A percentile compares a stretch with the other conserved stretches of the same genome.
Conservation (phyloP, 2,113 vertebrate species). For the Phasianus colchicus region DNA sequence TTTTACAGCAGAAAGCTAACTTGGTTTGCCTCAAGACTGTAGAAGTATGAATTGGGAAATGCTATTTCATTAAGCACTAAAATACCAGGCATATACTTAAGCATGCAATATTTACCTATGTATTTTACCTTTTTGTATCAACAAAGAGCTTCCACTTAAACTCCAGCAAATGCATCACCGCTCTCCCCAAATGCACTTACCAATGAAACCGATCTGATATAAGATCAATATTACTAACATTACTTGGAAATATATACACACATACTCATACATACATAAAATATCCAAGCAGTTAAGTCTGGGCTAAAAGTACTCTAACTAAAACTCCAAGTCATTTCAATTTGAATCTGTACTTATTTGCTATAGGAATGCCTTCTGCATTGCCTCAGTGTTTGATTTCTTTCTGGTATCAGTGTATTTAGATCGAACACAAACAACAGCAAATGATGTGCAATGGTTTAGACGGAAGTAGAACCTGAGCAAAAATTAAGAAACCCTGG, state of each 20-base stretch:
- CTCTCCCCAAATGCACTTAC: background rate
- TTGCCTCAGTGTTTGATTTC: background rate
- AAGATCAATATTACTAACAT: background rate
- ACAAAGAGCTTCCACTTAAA: background rate
- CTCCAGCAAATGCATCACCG: background rate
- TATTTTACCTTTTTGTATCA: background rate
- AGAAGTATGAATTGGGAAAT: background rate
- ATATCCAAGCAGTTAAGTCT: background rate
- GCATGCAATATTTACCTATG: background rate
- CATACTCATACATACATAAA: background rate
- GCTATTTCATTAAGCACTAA: background rate
- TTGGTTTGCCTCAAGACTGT: background rate
- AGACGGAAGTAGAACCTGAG: background rate
- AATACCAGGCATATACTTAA: background rate
- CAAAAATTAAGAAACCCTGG: background rate
- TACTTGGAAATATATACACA: background rate
- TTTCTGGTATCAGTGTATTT: constrained; percentile 8
- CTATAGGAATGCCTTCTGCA: background rate
- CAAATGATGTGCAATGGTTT: background rate
- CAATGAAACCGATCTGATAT: background rate
- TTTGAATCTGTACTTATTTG: background rate
- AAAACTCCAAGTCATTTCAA: background rate
- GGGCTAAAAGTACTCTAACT: background rate
- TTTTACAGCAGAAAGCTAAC: background rate
- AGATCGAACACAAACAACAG: background rate